A percentile compares a stretch with the other conserved stretches of the same genome.
These are phyloP conservation scores for Drosophila prolongata DNA, from an alignment of 2,888 invertebrate genomes.

Conservation along the genomic window DNA sequence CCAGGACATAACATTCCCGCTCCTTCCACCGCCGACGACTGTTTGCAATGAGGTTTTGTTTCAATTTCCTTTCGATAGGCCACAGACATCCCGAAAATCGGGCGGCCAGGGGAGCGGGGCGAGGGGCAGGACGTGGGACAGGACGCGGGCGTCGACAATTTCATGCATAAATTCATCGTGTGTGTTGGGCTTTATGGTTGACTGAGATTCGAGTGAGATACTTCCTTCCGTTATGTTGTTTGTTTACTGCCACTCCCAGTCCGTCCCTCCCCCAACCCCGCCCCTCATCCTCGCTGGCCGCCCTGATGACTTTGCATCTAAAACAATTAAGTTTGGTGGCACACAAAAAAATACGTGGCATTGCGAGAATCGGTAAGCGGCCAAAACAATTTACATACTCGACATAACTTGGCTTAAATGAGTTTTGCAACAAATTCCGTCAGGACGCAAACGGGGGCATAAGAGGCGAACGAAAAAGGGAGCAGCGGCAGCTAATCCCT, in stretches of 20 bases:
- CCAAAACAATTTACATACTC: constrained; percentile 83
- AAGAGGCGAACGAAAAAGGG: not conserved
- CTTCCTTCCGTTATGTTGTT: constrained; percentile 77
- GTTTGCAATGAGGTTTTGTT: constrained; percentile 81
- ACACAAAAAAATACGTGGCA: constrained; percentile 38
- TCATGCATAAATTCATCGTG: constrained; percentile 79
- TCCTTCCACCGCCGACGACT: constrained; percentile 20
- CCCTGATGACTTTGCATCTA: constrained; percentile 79
- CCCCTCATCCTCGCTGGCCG: constrained; percentile 11
- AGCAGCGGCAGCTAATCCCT: constrained; percentile 80
- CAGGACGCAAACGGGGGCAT: constrained; percentile 34
- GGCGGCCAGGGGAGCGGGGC: constrained; percentile 20
- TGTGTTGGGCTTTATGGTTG: constrained; percentile 60
- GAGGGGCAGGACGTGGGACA: constrained; percentile 33
- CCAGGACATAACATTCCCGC: not conserved
- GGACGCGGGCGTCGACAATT: constrained; percentile 81
- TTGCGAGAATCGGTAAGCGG: constrained; percentile 8
- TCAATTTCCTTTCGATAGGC: constrained; percentile 82
- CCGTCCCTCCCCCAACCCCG: not conserved
- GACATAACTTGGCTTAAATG: constrained; percentile 80
- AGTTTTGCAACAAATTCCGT: constrained; percentile 78
- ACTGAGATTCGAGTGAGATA: constrained; percentile 79
- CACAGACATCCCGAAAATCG: constrained; percentile 68
- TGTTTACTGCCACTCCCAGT: constrained; percentile 40
- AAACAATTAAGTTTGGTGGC: constrained; percentile 80